Base-by-base conservation (phyloP, 2,888 invertebrate genomes). In the Phalangium opilio region DNA sequence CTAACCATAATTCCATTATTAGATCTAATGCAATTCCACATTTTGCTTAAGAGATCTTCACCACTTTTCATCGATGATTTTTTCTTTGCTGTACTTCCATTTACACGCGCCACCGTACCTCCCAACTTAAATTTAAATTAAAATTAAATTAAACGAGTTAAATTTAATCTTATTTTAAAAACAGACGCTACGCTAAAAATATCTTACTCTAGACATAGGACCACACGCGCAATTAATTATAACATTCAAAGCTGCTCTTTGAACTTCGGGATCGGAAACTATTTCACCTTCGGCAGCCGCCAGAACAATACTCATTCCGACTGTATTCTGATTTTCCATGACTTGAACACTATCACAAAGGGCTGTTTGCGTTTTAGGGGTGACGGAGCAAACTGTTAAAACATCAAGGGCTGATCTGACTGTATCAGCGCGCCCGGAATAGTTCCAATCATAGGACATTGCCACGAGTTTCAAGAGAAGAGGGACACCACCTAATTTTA, bases 1-100 rank as follows among this genome's bases (percentile, higher is more conserved):
- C 60, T 47, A 50, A 83, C 87, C 82, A 96, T 93, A 47, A 98
- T 93, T 2, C 95, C 96, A 65, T 95, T 95, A 64, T 90, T 91
- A 1, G 83, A 79, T 51, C 95, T 72, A 0, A 93, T 83, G 57
- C 84, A 83, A 65, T 90, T 87, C 95, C 96, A 96, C 41, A 96
- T 80, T 62, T 82, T 84, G 63, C 83, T 81, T 52, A 93, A 79
- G 3, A 91, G 73, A 55, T 91, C 91, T 62, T 90, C 90, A 7
- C 62, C 63, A 18, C 56, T 58, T 34, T 59, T 59, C 45, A 56
- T 47, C 27, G 59, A 58, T 18, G 58, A 48, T 49, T 60, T 62
- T 55, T 63, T 65, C 52, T 61, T 62, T 3, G 59, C 55, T 42
- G 60, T 61, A 12, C 60, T 55, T 8, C 40, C 60, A 50, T 61